phyloP scores from a whole-genome alignment of 2,888 invertebrate species.

The Patella depressa region DNA sequence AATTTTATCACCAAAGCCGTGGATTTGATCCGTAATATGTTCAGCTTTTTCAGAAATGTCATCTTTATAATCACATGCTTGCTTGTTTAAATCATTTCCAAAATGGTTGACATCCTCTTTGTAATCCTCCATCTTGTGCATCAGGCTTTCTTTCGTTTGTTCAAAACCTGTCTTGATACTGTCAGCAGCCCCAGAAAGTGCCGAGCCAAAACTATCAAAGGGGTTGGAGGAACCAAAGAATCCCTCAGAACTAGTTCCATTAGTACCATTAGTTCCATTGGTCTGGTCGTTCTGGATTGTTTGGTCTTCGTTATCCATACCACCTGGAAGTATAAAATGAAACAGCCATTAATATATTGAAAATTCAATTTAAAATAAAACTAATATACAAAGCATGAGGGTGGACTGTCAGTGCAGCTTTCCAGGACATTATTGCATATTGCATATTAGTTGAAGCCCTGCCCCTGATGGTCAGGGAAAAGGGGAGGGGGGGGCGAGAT shows the following conservation, averaged over 20 bases:
- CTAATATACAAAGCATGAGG: not conserved
- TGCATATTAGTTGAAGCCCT: too few relatives aligned
- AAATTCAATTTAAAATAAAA: not conserved
- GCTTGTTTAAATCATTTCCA: not conserved
- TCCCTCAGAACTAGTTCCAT: not conserved
- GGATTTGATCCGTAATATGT: not conserved
- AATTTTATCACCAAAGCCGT: not conserved
- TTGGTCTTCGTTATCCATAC: conserved; percentile 3
- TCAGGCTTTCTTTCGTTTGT: not conserved
- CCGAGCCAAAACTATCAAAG: not conserved
- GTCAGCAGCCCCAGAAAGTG: not conserved
- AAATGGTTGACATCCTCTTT: not conserved
- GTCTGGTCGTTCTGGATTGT: not conserved
- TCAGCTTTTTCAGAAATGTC: not conserved
- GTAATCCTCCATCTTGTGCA: not conserved
- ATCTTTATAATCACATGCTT: not conserved
- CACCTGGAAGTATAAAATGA: not conserved
- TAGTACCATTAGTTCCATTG: not conserved
- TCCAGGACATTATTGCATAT: too few relatives aligned
- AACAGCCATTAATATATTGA: not conserved
- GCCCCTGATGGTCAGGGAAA: too few relatives aligned
- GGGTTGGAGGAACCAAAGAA: not conserved
- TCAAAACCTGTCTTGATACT: not conserved
- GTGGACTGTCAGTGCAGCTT: too few relatives aligned
- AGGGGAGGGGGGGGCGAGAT: too few relatives aligned